phyloP scores from a whole-genome alignment of 2,113 vertebrate species.

The Aplodontia rufa region DNA sequence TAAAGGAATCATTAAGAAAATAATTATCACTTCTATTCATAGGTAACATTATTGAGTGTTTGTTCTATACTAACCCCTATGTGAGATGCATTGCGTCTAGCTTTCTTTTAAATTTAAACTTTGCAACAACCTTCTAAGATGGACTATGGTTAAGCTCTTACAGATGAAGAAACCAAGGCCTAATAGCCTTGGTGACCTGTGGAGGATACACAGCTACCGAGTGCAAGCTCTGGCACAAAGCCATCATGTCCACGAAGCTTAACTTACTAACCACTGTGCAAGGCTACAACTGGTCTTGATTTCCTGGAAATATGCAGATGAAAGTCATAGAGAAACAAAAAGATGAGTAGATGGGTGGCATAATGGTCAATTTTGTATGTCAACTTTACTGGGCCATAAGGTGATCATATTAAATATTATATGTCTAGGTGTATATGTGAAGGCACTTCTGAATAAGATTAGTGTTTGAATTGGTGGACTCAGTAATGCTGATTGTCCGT shows the following conservation, averaged over 20 bases:
- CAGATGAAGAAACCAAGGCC: not conserved
- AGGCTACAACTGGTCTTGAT: not conserved
- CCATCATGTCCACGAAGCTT: not conserved
- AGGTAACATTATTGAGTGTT: not conserved
- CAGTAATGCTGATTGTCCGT: not conserved
- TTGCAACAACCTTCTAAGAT: not conserved
- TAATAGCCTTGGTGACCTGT: not conserved
- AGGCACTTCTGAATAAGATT: not conserved
- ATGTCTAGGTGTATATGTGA: not conserved
- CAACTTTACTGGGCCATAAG: not conserved
- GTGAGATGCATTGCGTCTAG: not conserved
- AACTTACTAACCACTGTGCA: not conserved
- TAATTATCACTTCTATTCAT: not conserved
- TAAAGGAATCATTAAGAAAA: not conserved
- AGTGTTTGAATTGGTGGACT: not conserved
- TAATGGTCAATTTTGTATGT: not conserved
- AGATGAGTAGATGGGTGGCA: not conserved
- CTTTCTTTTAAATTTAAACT: not conserved
- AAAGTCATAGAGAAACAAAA: not conserved
- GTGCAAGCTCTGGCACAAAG: not conserved
- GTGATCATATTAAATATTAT: not conserved
- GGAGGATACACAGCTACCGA: not conserved
- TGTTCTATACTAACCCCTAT: not conserved
- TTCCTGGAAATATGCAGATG: not conserved
- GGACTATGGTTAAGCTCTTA: not conserved